These are phyloP conservation scores for Macrophya alboannulata DNA, from an alignment of 2,888 invertebrate genomes.

Conservation along the genomic window DNA sequence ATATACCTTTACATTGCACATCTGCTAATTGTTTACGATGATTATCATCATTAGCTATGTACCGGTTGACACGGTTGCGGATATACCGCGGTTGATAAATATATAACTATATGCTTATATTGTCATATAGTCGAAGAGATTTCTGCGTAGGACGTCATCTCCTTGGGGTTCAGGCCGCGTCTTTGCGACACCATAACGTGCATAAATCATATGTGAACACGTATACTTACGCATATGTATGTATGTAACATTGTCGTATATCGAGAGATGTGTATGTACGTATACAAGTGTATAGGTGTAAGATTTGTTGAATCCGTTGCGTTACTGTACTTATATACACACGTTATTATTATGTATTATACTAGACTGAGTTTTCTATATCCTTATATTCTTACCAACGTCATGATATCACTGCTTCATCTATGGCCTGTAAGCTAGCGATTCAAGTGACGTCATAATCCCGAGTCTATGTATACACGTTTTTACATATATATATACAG, in stretches of 20 bases:
- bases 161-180: background rate
- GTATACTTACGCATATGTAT: too few relatives aligned
- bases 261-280: too few relatives aligned
- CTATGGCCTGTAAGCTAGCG: background rate
- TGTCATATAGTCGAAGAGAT: background rate
- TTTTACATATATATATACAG: background rate
- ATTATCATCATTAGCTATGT: background rate
- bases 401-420: constrained; percentile 28
- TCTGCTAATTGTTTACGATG: background rate
- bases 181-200: background rate
- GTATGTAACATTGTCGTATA: too few relatives aligned
- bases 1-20: background rate
- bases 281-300: background rate
- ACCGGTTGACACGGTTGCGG: background rate
- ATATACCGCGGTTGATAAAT: background rate
- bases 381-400: background rate
- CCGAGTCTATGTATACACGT: background rate
- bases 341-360: background rate
- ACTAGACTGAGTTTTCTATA: background rate
- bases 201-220: too few relatives aligned
- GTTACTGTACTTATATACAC: background rate
- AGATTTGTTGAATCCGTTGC: background rate
- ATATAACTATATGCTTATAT: background rate
- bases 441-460: constrained; percentile 36
- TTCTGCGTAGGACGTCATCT: constrained; percentile 22